A percentile compares a stretch with the other conserved stretches of the same genome.
Evolutionary conservation across 2,888 invertebrate genomes (phyloP).

Genomic region (Drosophila ochracea): DNA sequence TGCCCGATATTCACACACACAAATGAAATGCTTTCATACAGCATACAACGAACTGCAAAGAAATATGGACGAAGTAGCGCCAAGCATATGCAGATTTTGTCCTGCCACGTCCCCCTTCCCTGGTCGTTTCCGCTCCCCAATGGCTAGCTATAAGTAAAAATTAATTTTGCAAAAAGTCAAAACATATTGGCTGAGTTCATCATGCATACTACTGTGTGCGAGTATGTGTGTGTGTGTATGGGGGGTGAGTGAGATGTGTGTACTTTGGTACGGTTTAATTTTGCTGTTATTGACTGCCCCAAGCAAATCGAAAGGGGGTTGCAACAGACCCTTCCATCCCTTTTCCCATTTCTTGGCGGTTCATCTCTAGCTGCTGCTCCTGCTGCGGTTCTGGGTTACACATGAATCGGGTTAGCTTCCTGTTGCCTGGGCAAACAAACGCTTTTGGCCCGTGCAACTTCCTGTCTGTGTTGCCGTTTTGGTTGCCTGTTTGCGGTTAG

Average conservation of each 20-base stretch:
- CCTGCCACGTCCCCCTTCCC: neutral
- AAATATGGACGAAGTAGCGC: neutral
- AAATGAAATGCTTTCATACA: slow-evolving; percentile 43
- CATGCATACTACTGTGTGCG: slow-evolving; percentile 42
- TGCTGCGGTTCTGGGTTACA: slow-evolving; percentile 63
- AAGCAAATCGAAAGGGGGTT: slow-evolving; percentile 61
- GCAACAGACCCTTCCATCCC: slow-evolving; percentile 8
- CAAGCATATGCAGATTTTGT: slow-evolving; percentile 45
- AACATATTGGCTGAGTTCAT: slow-evolving; percentile 66
- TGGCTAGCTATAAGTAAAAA: slow-evolving; percentile 49
- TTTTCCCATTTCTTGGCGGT: slow-evolving; percentile 8
- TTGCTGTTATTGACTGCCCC: slow-evolving; percentile 77
- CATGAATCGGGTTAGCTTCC: slow-evolving; percentile 47
- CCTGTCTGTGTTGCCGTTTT: slow-evolving; percentile 60
- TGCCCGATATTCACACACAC: neutral
- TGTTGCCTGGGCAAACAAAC: slow-evolving; percentile 27
- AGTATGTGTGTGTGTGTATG: slow-evolving; percentile 25
- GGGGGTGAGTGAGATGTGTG: slow-evolving; percentile 52
- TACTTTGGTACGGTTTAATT: slow-evolving; percentile 76
- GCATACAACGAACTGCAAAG: neutral
- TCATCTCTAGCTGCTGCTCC: slow-evolving; percentile 15
- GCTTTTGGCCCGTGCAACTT: slow-evolving; percentile 34
- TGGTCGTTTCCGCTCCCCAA: neutral
- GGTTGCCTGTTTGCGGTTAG: slow-evolving; percentile 59
- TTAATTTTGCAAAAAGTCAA: slow-evolving; percentile 70